These are phyloP conservation scores for Agrotis segetum DNA, from an alignment of 2,888 invertebrate genomes.

Conservation along the genomic window DNA sequence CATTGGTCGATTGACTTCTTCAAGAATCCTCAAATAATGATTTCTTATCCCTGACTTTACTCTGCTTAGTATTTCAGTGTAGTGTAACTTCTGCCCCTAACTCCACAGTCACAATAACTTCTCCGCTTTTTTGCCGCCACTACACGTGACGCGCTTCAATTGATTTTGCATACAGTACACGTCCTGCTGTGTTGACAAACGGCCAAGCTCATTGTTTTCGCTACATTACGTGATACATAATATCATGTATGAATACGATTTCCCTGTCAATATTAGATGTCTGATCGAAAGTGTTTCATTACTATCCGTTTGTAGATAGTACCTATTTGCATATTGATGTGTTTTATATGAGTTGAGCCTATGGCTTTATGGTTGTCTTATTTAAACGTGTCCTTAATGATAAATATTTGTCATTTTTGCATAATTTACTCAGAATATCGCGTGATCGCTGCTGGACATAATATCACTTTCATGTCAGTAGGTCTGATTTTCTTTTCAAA, in stretches of 20 bases:
- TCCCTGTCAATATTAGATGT: constrained; percentile 35
- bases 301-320: constrained; percentile 41
- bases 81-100: no score
- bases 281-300: constrained; percentile 52
- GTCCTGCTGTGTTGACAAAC: constrained; percentile 53
- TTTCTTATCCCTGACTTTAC: no score
- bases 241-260: constrained; percentile 42
- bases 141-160: constrained; percentile 37
- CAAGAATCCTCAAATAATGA: no score
- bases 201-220: constrained; percentile 56
- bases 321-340: constrained; percentile 18
- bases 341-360: background rate
- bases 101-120: constrained; percentile 2
- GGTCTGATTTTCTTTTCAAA: no score
- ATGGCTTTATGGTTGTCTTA: no score
- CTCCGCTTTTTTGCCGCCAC: constrained; percentile 31
- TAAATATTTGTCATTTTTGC: background rate
- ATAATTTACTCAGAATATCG: background rate
- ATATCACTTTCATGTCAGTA: background rate
- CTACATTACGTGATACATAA: constrained; percentile 45
- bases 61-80: no score
- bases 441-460: background rate
- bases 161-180: constrained; percentile 53
- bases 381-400: background rate
- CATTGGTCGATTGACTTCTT: no score